phyloP scores from a whole-genome alignment of 2,888 invertebrate genomes.

The Glaucopsyche alexis region DNA sequence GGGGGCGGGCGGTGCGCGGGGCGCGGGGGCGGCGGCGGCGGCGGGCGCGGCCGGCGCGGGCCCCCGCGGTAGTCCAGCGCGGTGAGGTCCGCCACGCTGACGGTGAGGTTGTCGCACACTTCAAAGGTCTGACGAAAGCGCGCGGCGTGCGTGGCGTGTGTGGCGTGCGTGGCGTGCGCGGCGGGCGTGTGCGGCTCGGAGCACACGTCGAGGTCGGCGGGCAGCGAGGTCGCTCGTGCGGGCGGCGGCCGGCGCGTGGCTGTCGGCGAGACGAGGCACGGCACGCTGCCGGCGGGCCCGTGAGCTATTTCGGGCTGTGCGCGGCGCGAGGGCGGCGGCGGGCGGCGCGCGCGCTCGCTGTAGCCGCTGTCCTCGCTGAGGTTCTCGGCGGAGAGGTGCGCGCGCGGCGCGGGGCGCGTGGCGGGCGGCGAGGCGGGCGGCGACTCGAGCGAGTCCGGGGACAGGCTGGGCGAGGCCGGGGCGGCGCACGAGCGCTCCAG shows the following conservation, averaged over 20 bases:
- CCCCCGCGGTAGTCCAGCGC: constrained; percentile 78
- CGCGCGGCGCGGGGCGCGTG: constrained; percentile 56
- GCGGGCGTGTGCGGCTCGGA: constrained; percentile 62
- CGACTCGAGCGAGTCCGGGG: constrained; percentile 74
- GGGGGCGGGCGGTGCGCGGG: constrained; percentile 54
- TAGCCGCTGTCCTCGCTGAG: constrained; percentile 90
- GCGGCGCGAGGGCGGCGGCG: constrained; percentile 57
- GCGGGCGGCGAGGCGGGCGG: constrained; percentile 67
- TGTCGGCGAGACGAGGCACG: constrained; percentile 61
- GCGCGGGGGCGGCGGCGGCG: constrained; percentile 44
- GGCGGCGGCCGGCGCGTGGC: constrained; percentile 61
- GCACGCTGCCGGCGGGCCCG: constrained; percentile 63
- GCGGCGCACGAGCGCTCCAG: constrained; percentile 82
- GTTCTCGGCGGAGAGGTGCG: constrained; percentile 86
- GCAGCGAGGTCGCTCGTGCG: constrained; percentile 78
- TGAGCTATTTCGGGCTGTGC: constrained; percentile 62
- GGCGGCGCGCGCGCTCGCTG: constrained; percentile 79
- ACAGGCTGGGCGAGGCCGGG: constrained; percentile 67
- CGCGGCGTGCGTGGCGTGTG: constrained; percentile 62
- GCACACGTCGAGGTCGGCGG: constrained; percentile 84
- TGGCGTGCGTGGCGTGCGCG: constrained; percentile 55
- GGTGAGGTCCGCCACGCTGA: constrained; percentile 82
- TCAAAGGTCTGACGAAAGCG: constrained; percentile 73
- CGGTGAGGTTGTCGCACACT: constrained; percentile 75
- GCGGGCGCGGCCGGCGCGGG: constrained; percentile 58